These are phyloP conservation scores for Zoanthus solanderi DNA, from an alignment of 92 coral and sea anemone genomes.

Conservation along the genomic window DNA sequence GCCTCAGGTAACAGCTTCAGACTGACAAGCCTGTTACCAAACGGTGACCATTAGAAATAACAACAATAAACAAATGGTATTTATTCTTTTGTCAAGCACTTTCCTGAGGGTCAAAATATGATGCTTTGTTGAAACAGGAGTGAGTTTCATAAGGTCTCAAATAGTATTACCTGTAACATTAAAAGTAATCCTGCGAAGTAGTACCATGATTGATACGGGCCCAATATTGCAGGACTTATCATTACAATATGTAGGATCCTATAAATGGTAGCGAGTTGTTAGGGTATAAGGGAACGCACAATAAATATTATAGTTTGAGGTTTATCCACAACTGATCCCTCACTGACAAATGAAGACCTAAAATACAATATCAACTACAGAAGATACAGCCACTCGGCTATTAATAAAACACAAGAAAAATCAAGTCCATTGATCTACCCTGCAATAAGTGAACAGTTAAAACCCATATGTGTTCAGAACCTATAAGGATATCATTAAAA, in stretches of 20 bases:
- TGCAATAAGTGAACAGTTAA: background rate
- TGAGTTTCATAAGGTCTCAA: background rate
- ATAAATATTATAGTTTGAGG: background rate
- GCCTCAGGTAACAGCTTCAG: background rate
- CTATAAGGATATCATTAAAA: too few relatives aligned
- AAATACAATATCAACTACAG: background rate
- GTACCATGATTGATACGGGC: slow-evolving; percentile 49
- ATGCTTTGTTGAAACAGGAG: slow-evolving; percentile 11
- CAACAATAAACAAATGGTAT: background rate
- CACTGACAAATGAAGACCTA: background rate
- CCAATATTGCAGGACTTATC: slow-evolving; percentile 41
- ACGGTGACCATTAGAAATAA: background rate
- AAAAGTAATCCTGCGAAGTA: slow-evolving; percentile 49
- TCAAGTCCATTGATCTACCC: background rate
- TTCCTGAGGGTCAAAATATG: slow-evolving; percentile 8
- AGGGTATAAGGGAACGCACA: slow-evolving; percentile 35
- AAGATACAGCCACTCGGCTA: background rate
- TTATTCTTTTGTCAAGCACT: background rate
- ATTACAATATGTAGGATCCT: slow-evolving; percentile 45
- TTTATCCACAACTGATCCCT: slow-evolving; percentile 9
- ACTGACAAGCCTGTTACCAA: background rate
- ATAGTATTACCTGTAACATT: slow-evolving; percentile 40
- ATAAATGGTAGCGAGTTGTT: slow-evolving; percentile 34
- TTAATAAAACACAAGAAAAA: background rate
- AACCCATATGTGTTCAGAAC: too few relatives aligned